These are phyloP conservation scores for Drosophila antonietae DNA, from an alignment of 2,888 invertebrate species.

Conservation along the genomic window DNA sequence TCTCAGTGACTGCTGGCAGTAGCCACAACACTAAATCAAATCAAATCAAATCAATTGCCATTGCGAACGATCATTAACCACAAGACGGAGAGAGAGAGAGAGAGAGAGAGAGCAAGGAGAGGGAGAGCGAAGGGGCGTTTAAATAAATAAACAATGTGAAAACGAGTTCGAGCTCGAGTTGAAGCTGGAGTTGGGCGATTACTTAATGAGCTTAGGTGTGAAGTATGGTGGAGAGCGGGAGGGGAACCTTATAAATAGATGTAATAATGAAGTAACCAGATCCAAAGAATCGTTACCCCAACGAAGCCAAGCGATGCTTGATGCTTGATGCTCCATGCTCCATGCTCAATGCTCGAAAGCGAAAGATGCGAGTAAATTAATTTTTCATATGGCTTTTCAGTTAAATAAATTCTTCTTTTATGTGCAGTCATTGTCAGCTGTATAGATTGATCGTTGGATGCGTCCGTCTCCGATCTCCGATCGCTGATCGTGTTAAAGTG, in stretches of 20 bases:
- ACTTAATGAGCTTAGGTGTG: conserved; percentile 77
- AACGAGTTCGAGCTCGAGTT: conserved; percentile 67
- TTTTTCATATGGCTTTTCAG: conserved; percentile 70
- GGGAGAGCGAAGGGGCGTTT: conserved; percentile 43
- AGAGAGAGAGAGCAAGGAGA: neutral
- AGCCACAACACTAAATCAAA: conserved; percentile 68
- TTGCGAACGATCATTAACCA: conserved; percentile 71
- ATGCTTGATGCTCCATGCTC: neutral
- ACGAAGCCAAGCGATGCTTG: conserved; percentile 30
- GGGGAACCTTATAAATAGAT: conserved; percentile 71
- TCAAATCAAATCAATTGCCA: conserved; percentile 79
- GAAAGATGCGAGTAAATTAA: conserved; percentile 72
- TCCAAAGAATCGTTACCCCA: conserved; percentile 45
- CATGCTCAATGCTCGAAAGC: conserved; percentile 30
- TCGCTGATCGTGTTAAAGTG: conserved; percentile 76
- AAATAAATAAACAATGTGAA: conserved; percentile 76
- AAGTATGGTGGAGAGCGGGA: conserved; percentile 12
- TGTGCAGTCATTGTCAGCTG: conserved; percentile 66
- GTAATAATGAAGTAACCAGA: conserved; percentile 80
- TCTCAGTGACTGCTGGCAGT: conserved; percentile 43
- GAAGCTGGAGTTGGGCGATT: conserved; percentile 59
- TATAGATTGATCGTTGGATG: conserved; percentile 42
- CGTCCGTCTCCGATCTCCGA: conserved; percentile 14
- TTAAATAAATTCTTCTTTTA: conserved; percentile 53
- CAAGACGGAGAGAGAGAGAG: neutral